These are phyloP conservation scores for Anarhynchus alexandrinus DNA, from an alignment of 2,113 vertebrate species.

Conservation along the genomic window DNA sequence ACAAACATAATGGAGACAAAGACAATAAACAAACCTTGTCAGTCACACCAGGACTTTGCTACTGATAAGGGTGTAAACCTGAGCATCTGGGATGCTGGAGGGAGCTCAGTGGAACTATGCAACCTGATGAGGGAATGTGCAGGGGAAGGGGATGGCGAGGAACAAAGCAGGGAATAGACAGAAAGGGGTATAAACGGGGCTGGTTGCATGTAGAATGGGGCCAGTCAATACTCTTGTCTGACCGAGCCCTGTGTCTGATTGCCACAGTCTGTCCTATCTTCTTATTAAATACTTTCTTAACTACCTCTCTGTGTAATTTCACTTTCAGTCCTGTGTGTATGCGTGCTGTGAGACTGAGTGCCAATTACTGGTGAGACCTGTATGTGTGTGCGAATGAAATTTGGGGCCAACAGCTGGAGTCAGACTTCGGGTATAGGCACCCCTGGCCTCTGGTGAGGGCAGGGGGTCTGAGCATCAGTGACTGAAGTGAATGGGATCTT, in stretches of 20 bases:
- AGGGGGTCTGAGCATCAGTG: neutral
- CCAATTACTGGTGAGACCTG: neutral
- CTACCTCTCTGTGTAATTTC: neutral
- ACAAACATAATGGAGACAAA: neutral
- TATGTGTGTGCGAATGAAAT: neutral
- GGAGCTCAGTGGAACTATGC: neutral
- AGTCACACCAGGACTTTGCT: neutral
- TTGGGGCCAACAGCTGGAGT: neutral
- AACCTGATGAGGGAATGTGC: neutral
- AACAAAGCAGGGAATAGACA: neutral
- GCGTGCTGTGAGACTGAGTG: neutral
- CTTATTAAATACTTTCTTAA: neutral
- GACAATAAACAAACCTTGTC: neutral
- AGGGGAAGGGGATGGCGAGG: neutral
- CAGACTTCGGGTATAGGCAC: no score
- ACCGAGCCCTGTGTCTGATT: neutral
- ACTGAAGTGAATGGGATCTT: neutral
- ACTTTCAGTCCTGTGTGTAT: neutral
- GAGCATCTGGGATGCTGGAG: neutral
- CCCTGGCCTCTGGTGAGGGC: neutral
- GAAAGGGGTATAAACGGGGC: neutral
- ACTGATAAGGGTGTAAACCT: neutral
- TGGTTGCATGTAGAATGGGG: rapidly evolving
- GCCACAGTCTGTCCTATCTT: neutral
- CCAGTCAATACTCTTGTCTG: neutral